Evolutionary conservation across 37 sponge, comb jelly and placozoan species (phyloP), one percentile per base, ranked within the genome.

Genomic region (Dysidea cf. avara): DNA sequence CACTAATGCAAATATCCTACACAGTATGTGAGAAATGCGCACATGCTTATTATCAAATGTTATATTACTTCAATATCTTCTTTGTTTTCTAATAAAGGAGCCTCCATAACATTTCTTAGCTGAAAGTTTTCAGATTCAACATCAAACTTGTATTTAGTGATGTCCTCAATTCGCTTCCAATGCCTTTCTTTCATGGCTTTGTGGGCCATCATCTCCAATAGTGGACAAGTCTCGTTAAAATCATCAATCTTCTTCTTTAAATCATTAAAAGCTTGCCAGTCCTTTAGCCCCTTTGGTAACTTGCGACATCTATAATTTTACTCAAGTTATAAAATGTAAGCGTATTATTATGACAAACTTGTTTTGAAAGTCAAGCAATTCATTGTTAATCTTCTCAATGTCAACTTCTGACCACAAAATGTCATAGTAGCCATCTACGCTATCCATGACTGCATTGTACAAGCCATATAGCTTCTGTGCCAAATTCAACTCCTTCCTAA

Each of bases 61-160:
- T n/a, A n/a, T n/a, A n/a, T n/a, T 39, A 90, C 91, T 69, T 99
- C 99, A 66, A 99, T 99, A 55, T 99, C 99, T 48, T 99, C 99
- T 74, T 81, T 85, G 72, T 79, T 65, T 66, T 89, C 62, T 17
- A 99, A 88, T 26, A 99, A 79, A 17, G 99, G 99, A 7, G 99
- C 99, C 66, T 99, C 99, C 99, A 99, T 99, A 50, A 99, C 83
- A 55, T 92, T 75, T 28, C 94, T 47, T 30, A 99, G 71, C 33
- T 78, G 76, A 52, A 99, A 99, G 0, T 66, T 75, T 38, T 99
- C 99, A 16, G 79, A 77, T 62, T 99, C 96, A 14, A 92, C 82
- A 60, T 95, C 99, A 78, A 99, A 99, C 31, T 78, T 81, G 76
- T 90, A 88, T 14, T 51, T 56, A 5, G 99, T 99, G 56, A 95